Evolutionary conservation across 2,888 invertebrate species (phyloP).

Genomic region (Smittia aterrima): DNA sequence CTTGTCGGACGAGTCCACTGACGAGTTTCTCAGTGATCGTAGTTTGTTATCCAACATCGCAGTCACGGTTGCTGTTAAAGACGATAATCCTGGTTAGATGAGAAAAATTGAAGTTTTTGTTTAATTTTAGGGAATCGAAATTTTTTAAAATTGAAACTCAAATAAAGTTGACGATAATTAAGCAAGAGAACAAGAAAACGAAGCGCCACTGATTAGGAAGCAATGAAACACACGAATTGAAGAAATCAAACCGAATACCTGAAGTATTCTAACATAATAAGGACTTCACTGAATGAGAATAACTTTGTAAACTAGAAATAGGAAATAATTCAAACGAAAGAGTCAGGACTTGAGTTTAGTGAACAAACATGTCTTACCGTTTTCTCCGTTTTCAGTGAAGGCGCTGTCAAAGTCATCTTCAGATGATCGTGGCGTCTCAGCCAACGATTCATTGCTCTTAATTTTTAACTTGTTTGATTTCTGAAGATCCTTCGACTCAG

Average conservation of each 20-base stretch:
- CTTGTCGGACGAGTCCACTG: slow-evolving; percentile 54
- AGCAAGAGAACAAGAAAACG: not conserved
- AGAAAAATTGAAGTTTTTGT: not conserved
- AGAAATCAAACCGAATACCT: not conserved
- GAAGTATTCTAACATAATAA: not conserved
- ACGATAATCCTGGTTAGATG: slow-evolving; percentile 71
- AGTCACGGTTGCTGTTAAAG: slow-evolving; percentile 77
- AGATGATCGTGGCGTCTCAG: slow-evolving; percentile 40
- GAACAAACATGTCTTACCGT: slow-evolving; percentile 18
- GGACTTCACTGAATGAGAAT: slow-evolving; percentile 13
- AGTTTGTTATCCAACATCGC: slow-evolving; percentile 82
- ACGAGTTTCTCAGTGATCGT: slow-evolving; percentile 68
- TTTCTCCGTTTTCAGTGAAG: slow-evolving; percentile 42
- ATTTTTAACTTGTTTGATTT: slow-evolving; percentile 23
- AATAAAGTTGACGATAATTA: not conserved
- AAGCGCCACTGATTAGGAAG: not conserved
- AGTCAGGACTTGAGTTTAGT: not conserved
- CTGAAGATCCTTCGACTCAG: slow-evolving; percentile 42
- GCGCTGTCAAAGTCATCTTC: slow-evolving; percentile 43
- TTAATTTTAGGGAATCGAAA: slow-evolving; percentile 12
- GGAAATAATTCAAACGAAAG: not conserved
- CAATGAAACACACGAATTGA: not conserved
- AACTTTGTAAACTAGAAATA: not conserved
- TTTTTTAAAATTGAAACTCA: not conserved
- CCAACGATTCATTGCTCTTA: slow-evolving; percentile 25